A percentile compares a stretch with the other conserved stretches of the same genome.
phyloP scores from a whole-genome alignment of 2,113 vertebrate genomes.

The Ptyas mucosa region DNA sequence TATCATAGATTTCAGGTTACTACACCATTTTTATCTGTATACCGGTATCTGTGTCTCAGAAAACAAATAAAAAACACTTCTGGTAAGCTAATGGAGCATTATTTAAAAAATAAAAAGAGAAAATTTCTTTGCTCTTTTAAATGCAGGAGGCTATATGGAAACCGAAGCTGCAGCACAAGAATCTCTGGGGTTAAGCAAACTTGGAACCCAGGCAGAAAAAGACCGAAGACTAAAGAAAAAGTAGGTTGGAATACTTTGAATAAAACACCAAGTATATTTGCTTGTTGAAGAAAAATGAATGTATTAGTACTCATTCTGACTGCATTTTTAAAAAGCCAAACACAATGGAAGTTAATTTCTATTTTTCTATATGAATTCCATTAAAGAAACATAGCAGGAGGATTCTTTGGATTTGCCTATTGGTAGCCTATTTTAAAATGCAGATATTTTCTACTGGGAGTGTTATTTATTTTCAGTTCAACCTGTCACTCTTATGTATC shows the following conservation, averaged over 20 bases:
- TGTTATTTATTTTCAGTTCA: slow-evolving; percentile 44
- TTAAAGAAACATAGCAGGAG: background rate
- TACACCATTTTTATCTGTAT: background rate
- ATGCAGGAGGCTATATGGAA: slow-evolving; percentile 85
- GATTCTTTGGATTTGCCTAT: slow-evolving; percentile 13
- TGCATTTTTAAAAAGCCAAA: slow-evolving; percentile 18
- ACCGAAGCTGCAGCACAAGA: slow-evolving; percentile 87
- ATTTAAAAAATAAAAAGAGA: background rate
- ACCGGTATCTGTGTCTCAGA: background rate
- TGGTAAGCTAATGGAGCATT: background rate
- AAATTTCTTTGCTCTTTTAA: slow-evolving; percentile 30
- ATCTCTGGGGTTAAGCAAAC: slow-evolving; percentile 84
- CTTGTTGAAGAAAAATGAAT: background rate
- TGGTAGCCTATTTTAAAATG: slow-evolving; percentile 38
- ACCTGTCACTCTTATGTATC: slow-evolving; percentile 46
- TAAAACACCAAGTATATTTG: background rate
- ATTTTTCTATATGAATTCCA: background rate
- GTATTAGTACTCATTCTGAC: background rate
- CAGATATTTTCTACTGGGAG: slow-evolving; percentile 44
- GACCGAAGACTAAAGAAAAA: slow-evolving; percentile 97
- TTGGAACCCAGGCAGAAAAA: slow-evolving; percentile 97
- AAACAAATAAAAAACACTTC: background rate
- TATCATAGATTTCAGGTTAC: background rate
- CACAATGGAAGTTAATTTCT: slow-evolving; percentile 22
- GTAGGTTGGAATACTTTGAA: slow-evolving; percentile 72